Evolutionary conservation across 2,888 invertebrate species (phyloP), one percentile per base, ranked within the genome.

Genomic region (Drosophila anomalipes): DNA sequence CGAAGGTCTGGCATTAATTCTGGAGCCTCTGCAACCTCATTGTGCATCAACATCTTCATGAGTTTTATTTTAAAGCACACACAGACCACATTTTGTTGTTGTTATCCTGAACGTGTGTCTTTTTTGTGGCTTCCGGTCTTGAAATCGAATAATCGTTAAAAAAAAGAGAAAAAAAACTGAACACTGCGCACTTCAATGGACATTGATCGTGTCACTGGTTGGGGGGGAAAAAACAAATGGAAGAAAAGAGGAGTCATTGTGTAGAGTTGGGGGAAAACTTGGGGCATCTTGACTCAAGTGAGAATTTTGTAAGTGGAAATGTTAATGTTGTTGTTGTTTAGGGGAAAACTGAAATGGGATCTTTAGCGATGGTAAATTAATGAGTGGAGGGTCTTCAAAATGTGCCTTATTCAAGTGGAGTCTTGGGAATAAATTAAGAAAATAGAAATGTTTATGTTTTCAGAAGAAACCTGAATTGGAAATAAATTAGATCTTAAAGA

Each of bases 111-210:
- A 80, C 75, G 76, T 85, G 79, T 69, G 79, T 75, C 69, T 81
- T 68, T 68, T 39, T 57, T 77, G 85, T 61, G 81, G 90, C 86
- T 87, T 87, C 86, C 86, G 86, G 86, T 90, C 81, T 87, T 89
- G 68, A 77, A 74, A 70, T 68, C 59, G 70, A 87, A 81, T 71
- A 89, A 89, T 80, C 88, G 82, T 87, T 81, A 74, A 77, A 74
- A 47, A 47, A 28, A 51, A 59, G 30, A 26, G 22, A 33, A 22
- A 26, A 39, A 57, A 72, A 57, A 53, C 44, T 65, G 49, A 74
- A 60, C 71, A 33, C 30, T 37, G 57, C 33, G 61, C 67, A 57
- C 87, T 81, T 75, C 65, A 82, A 79, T 87, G 69, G 69, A 79
- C 79, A 85, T 84, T 87, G 85, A 85, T 85, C 84, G 70, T 77